phyloP scores from a whole-genome alignment of 2,113 vertebrate species.

The Seriola dumerili region DNA sequence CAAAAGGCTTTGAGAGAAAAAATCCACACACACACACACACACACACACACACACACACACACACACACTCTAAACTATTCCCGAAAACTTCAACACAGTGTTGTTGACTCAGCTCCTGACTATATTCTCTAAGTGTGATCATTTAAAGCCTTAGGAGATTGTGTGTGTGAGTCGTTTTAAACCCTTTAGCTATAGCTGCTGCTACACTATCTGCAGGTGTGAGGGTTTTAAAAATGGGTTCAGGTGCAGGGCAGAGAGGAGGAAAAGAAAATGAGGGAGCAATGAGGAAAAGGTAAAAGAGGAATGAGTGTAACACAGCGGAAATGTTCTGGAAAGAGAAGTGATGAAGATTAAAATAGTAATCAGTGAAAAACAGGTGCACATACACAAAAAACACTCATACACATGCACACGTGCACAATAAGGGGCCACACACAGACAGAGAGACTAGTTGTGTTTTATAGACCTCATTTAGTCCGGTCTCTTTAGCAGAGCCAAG shows the following conservation, averaged over 20 bases:
- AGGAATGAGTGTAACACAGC: slow-evolving; percentile 37
- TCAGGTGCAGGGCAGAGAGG: slow-evolving; percentile 66
- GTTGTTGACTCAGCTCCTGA: slow-evolving; percentile 59
- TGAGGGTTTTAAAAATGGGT: slow-evolving; percentile 58
- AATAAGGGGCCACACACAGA: slow-evolving; percentile 50
- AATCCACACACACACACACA: slow-evolving; percentile 23
- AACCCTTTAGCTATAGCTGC: slow-evolving; percentile 54
- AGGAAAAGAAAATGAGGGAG: slow-evolving; percentile 12
- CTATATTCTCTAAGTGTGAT: slow-evolving; percentile 37
- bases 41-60: slow-evolving; percentile 9
- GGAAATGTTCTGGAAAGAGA: slow-evolving; percentile 63
- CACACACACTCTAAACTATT: slow-evolving; percentile 11
- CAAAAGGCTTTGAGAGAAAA: slow-evolving; percentile 5
- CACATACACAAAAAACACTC: slow-evolving; percentile 27
- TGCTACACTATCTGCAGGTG: slow-evolving; percentile 58
- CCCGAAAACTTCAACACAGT: slow-evolving; percentile 28
- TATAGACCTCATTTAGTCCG: slow-evolving; percentile 83
- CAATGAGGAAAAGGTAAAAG: slow-evolving; percentile 17
- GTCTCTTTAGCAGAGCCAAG: slow-evolving; percentile 80
- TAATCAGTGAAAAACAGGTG: slow-evolving; percentile 61
- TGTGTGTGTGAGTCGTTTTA: slow-evolving; percentile 35
- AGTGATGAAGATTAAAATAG: slow-evolving; percentile 67
- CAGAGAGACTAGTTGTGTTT: slow-evolving; percentile 64
- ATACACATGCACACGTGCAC: slow-evolving; percentile 50
- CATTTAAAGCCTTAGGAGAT: slow-evolving; percentile 41